Percentiles rank a stretch among this genome's conserved stretches.
phyloP scores from a whole-genome alignment of 2,888 invertebrate genomes.

The Fabriciana adippe region DNA sequence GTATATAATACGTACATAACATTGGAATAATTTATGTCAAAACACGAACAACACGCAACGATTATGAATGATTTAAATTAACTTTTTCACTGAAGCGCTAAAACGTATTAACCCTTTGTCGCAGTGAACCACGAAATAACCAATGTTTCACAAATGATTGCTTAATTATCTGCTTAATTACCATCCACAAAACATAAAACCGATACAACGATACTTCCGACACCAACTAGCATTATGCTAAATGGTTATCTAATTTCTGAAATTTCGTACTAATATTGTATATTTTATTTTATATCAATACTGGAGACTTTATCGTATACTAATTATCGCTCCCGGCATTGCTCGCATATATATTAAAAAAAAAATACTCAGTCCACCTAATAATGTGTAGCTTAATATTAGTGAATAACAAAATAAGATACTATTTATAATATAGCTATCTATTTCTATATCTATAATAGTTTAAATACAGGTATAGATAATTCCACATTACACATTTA shows the following conservation, averaged over 20 bases:
- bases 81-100: constrained; percentile 19
- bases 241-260: constrained; percentile 50
- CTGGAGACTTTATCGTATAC: too few relatives aligned
- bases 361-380: too few relatives aligned
- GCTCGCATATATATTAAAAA: too few relatives aligned
- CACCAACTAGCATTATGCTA: constrained; percentile 39
- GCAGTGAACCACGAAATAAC: constrained; percentile 37
- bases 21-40: too few relatives aligned
- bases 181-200: constrained; percentile 49
- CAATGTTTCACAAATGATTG: constrained; percentile 44
- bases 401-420: too few relatives aligned
- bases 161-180: constrained; percentile 64
- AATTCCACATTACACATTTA: background rate
- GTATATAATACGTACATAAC: background rate
- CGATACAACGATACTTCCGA: constrained; percentile 41
- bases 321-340: too few relatives aligned
- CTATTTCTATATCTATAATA: too few relatives aligned
- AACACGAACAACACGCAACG: too few relatives aligned
- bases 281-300: too few relatives aligned
- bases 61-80: background rate
- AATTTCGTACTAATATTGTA: constrained; percentile 30
- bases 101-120: constrained; percentile 36
- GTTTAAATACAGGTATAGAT: too few relatives aligned
- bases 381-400: too few relatives aligned
- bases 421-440: too few relatives aligned